These are phyloP conservation scores for Ciconia nigra DNA, from an alignment of 2,797 vertebrate genomes.

Conservation along the genomic window DNA sequence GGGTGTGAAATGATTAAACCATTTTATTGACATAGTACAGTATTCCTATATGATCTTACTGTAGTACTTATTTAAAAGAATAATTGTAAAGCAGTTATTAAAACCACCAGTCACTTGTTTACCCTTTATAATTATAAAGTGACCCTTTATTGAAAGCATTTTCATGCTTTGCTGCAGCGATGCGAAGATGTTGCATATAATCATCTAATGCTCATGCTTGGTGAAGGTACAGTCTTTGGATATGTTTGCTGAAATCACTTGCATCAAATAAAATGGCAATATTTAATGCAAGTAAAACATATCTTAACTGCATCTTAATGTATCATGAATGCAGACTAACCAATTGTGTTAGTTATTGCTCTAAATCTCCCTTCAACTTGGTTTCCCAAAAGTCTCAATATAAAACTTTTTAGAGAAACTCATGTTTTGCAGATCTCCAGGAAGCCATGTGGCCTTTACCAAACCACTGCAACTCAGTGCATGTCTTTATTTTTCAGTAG, in stretches of 20 bases:
- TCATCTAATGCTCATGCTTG: constrained; percentile 25
- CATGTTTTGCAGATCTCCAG: background rate
- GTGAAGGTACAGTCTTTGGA: constrained; percentile 37
- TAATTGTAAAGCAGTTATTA: background rate
- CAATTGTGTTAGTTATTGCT: background rate
- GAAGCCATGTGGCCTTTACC: background rate
- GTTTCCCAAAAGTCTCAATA: constrained; percentile 4
- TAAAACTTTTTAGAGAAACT: background rate
- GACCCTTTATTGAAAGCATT: background rate
- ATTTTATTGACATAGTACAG: background rate
- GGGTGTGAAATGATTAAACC: background rate
- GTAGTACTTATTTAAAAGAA: background rate
- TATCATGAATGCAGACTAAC: constrained; percentile 17
- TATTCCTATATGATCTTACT: background rate
- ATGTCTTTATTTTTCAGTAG: background rate
- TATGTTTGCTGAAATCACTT: constrained; percentile 55
- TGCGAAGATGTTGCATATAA: constrained; percentile 2
- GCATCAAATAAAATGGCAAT: constrained; percentile 55
- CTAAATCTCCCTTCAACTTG: background rate
- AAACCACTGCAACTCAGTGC: background rate
- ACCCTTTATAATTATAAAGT: background rate
- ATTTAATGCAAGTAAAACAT: constrained; percentile 69
- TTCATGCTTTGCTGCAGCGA: background rate
- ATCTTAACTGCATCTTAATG: constrained; percentile 31
- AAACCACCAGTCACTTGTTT: background rate